Conservation (phyloP, 2,797 vertebrate species). For the Alectoris magna region DNA sequence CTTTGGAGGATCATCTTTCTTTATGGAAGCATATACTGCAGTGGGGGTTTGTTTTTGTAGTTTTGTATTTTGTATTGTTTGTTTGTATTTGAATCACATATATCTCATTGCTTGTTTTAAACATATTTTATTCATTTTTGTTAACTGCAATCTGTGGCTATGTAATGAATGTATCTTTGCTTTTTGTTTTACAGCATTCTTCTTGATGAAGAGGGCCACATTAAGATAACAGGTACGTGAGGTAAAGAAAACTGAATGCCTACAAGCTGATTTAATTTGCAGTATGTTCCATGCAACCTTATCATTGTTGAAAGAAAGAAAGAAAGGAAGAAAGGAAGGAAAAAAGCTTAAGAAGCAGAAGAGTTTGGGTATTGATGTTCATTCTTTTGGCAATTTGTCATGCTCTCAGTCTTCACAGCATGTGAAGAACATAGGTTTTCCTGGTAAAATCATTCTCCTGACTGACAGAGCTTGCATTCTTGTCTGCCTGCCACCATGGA, state of each 20-base stretch:
- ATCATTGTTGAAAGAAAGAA: neutral
- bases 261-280: neutral
- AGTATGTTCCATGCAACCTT: neutral
- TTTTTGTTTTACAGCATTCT: conserved; percentile 87
- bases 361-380: neutral
- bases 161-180: neutral
- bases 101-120: neutral
- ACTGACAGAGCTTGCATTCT: neutral
- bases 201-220: conserved; percentile 95
- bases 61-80: no score
- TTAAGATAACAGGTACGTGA: conserved; percentile 93
- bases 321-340: no score
- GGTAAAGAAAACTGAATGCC: neutral
- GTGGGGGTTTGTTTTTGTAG: neutral
- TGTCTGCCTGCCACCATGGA: neutral
- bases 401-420: rapidly evolving
- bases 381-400: neutral
- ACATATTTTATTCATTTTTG: neutral
- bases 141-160: neutral
- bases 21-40: neutral
- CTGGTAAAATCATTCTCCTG: neutral
- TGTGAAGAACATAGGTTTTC: neutral
- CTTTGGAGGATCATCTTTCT: neutral
- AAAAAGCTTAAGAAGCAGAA: neutral
- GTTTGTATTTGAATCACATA: neutral